phyloP scores from a whole-genome alignment of 2,888 invertebrate species.

The Rhogogaster chlorosoma region DNA sequence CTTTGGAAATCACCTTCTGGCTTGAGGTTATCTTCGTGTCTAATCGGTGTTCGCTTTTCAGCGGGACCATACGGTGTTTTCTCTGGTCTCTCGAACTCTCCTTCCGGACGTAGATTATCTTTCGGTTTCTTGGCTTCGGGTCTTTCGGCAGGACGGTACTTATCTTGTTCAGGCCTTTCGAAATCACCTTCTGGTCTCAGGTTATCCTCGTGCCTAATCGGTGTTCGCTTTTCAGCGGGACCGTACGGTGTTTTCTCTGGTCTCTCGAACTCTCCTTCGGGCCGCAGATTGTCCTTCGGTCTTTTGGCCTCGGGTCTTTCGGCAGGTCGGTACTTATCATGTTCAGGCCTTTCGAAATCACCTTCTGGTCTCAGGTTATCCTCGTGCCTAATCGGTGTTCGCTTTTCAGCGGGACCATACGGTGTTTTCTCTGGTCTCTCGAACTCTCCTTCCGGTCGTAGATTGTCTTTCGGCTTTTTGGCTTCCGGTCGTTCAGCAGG shows the following conservation, averaged over 20 bases:
- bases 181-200: conserved; percentile 77
- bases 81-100: conserved; percentile 79
- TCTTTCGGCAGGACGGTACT: conserved; percentile 78
- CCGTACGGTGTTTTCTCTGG: conserved; percentile 76
- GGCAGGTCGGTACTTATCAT: conserved; percentile 77
- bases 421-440: conserved; percentile 71
- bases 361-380: conserved; percentile 74
- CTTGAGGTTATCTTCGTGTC: conserved; percentile 81
- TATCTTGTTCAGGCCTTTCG: conserved; percentile 67
- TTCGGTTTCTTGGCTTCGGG: conserved; percentile 80
- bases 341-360: conserved; percentile 75
- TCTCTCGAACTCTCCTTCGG: conserved; percentile 82
- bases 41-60: conserved; percentile 80
- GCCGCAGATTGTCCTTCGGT: conserved; percentile 83
- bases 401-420: conserved; percentile 45
- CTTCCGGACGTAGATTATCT: conserved; percentile 83
- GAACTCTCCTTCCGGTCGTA: conserved; percentile 83
- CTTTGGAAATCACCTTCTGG: conserved; percentile 75
- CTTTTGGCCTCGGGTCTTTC: conserved; percentile 51
- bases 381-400: conserved; percentile 63
- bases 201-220: conserved; percentile 76
- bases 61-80: conserved; percentile 78
- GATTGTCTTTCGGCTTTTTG: conserved; percentile 83
- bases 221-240: conserved; percentile 77
- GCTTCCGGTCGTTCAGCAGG: conserved; percentile 82